Evolutionary conservation across 2,888 invertebrate species (phyloP).

Genomic region (Eristalis intricaria): DNA sequence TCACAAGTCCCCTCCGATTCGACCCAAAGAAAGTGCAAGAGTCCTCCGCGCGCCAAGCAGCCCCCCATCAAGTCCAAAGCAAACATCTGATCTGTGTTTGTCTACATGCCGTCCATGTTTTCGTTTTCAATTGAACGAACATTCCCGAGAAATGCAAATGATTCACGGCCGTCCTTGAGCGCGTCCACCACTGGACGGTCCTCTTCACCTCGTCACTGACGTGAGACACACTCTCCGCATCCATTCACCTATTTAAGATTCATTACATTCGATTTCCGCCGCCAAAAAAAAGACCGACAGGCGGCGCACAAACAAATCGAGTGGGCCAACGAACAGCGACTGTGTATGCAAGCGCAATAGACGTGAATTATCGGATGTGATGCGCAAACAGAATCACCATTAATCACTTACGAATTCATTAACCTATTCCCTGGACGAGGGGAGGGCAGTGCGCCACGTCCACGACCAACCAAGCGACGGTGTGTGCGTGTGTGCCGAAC

Average conservation of each 20-base stretch:
- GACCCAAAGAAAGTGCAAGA: slow-evolving; percentile 14
- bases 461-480: too few species aligned
- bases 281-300: slow-evolving; percentile 11
- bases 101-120: slow-evolving; percentile 28
- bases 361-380: slow-evolving; percentile 70
- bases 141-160: slow-evolving; percentile 52
- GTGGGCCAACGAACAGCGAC: slow-evolving; percentile 8
- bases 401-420: slow-evolving; percentile 72
- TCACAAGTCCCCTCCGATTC: slow-evolving; percentile 19
- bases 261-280: slow-evolving; percentile 50
- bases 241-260: slow-evolving; percentile 67
- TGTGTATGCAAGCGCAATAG: slow-evolving; percentile 31
- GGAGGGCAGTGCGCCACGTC: background rate
- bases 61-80: slow-evolving; percentile 30
- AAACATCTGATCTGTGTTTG: slow-evolving; percentile 49
- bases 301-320: background rate
- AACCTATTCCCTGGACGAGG: slow-evolving; percentile 64
- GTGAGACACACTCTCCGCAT: slow-evolving; percentile 52
- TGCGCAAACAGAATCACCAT: slow-evolving; percentile 65
- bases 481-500: background rate
- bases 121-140: slow-evolving; percentile 48
- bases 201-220: slow-evolving; percentile 31
- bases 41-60: background rate
- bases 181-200: slow-evolving; percentile 23
- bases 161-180: slow-evolving; percentile 61